Evolutionary conservation across 2,113 vertebrate genomes (phyloP), one percentile per base, ranked within the genome.

Genomic region (Phylloscopus trochilus): DNA sequence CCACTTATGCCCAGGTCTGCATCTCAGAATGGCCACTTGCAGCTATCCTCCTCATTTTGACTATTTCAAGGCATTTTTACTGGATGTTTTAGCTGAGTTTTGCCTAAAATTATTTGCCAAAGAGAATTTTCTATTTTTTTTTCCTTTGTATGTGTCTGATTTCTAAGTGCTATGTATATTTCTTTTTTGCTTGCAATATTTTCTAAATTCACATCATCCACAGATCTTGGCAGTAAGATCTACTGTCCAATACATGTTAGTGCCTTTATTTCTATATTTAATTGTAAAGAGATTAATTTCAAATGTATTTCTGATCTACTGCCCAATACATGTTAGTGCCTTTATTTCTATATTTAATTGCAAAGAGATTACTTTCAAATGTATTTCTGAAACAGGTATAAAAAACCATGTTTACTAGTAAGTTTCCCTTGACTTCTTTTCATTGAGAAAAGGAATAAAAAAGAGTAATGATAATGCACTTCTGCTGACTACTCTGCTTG

Each of bases 361-460:
- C 24, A 18, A 75, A 58, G 59, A 68, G 33, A n/a, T 67, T 52
- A 23, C 56, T 86, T 83, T 77, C 19, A 81, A 44, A 26, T 59
- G 4, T n/a, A 21, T 86, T 95, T 88, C 60, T 83, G 56, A 76
- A 90, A 41, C 13, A 43, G 23, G 5, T 79, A 35, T 39, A 27
- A 81, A 84, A 39, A 87, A 46, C n/a, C 27, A 2, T 12, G 15
- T 89, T 89, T 87, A 37, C 64, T 55, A 66, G 10, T 30, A 60
- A 62, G n/a, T 70, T 87, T 90, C 14, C 37, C 49, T 75, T 86
- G 68, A 39, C 20, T 83, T 26, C n/a, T 93, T 64, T 89, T 78
- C 94, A 91, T 93, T 95, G 92, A 93, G 73, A 92, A 95, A 72
- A 46, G 15, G 19, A 89, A 55, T 87, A 51, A 49, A 87, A 68